Conservation (phyloP, 2,113 vertebrate genomes). For the Peucedramus taeniatus region DNA sequence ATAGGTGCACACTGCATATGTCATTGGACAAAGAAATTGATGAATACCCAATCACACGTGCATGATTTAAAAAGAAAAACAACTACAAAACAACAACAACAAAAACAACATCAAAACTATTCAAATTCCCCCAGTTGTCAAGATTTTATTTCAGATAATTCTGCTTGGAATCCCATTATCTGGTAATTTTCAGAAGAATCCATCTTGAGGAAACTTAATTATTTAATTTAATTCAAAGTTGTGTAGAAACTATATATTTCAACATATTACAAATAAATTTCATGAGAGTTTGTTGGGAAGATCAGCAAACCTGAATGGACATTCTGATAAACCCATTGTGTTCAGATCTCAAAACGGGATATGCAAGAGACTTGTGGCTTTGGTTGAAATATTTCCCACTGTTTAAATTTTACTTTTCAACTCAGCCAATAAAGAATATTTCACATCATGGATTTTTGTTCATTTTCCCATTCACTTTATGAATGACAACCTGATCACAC, state of each 20-base stretch:
- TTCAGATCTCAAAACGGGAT: neutral
- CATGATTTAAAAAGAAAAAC: neutral
- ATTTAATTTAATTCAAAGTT: neutral
- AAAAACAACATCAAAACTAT: neutral
- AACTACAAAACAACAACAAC: neutral
- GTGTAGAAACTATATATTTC: neutral
- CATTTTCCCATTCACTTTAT: neutral
- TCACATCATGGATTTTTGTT: neutral
- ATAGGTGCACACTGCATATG: neutral
- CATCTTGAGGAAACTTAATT: neutral
- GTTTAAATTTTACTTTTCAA: neutral
- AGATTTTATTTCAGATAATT: neutral
- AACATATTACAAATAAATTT: neutral
- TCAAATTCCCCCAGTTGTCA: fast-evolving
- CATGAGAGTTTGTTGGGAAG: neutral
- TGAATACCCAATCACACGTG: neutral
- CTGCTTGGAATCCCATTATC: neutral
- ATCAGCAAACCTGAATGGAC: neutral
- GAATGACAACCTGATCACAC: neutral
- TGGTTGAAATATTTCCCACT: neutral
- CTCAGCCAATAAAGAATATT: neutral
- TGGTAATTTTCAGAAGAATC: neutral
- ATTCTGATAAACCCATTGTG: neutral
- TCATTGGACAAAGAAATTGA: neutral
- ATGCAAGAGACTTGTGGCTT: neutral